These are phyloP conservation scores for Esox niger DNA, from an alignment of 2,113 vertebrate species.

Conservation along the genomic window DNA sequence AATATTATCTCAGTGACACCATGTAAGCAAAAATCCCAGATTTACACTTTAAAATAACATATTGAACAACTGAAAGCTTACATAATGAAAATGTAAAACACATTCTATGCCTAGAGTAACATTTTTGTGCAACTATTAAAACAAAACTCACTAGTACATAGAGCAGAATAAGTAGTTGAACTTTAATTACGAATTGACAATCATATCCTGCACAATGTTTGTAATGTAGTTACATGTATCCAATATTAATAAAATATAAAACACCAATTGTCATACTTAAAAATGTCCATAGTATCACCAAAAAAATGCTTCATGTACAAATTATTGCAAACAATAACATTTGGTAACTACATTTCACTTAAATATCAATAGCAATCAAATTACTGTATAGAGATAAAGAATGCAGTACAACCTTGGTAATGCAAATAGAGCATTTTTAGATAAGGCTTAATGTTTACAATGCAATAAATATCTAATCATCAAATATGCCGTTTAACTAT, in stretches of 20 bases:
- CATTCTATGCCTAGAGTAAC: too few species aligned
- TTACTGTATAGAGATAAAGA: too few species aligned
- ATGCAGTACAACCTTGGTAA: too few species aligned
- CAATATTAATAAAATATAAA: neutral
- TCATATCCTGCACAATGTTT: slow-evolving; percentile 9
- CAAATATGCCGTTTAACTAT: neutral
- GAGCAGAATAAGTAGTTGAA: neutral
- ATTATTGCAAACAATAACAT: neutral
- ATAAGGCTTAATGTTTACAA: too few species aligned
- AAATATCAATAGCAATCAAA: slow-evolving; percentile 1
- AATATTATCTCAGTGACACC: too few species aligned
- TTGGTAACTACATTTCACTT: neutral
- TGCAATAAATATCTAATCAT: too few species aligned
- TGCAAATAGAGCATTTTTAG: too few species aligned
- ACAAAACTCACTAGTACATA: neutral
- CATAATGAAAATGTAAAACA: too few species aligned
- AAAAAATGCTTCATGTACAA: neutral
- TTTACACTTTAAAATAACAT: too few species aligned
- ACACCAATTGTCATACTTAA: too few species aligned
- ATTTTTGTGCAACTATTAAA: neutral
- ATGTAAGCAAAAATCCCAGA: too few species aligned
- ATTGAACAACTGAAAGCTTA: too few species aligned
- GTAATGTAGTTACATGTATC: neutral
- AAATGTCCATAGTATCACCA: neutral
- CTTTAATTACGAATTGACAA: slow-evolving; percentile 13